A percentile compares a stretch with the other conserved stretches of the same genome.
phyloP scores from a whole-genome alignment of 2,888 invertebrate genomes.

The Byasa hedistus region DNA sequence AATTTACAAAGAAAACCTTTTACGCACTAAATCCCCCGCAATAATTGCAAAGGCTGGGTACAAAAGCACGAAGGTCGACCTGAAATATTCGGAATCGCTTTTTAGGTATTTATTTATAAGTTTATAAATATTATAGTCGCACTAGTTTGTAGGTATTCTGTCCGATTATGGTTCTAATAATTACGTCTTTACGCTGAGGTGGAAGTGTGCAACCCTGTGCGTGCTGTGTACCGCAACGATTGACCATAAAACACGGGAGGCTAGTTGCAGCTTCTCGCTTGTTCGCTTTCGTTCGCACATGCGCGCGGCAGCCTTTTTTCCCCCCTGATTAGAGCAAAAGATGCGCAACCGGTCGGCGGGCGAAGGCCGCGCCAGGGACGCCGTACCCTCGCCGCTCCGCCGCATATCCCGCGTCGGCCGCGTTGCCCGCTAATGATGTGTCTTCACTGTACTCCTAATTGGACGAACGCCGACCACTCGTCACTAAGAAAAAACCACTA shows the following conservation, averaged over 20 bases:
- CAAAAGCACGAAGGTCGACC: not conserved
- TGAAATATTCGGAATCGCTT: not conserved
- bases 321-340: conserved; percentile 74
- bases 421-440: conserved; percentile 65
- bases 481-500: conserved; percentile 61
- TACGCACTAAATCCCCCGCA: conserved; percentile 1
- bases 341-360: conserved; percentile 73
- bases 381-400: conserved; percentile 33
- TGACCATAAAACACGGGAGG: conserved; percentile 67
- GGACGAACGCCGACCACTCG: conserved; percentile 61
- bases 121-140: not conserved
- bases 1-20: conserved; percentile 25
- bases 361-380: conserved; percentile 70
- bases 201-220: conserved; percentile 17
- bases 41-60: not conserved
- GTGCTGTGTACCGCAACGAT: conserved; percentile 61
- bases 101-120: not conserved
- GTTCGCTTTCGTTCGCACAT: conserved; percentile 72
- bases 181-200: conserved; percentile 8
- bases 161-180: not conserved
- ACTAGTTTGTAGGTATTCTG: not conserved
- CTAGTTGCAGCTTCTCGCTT: conserved; percentile 62
- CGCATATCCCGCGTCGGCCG: conserved; percentile 45
- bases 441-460: conserved; percentile 72
- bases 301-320: conserved; percentile 61